These are phyloP conservation scores for Papilio elwesi DNA, from an alignment of 2,888 invertebrate species.

Conservation along the genomic window DNA sequence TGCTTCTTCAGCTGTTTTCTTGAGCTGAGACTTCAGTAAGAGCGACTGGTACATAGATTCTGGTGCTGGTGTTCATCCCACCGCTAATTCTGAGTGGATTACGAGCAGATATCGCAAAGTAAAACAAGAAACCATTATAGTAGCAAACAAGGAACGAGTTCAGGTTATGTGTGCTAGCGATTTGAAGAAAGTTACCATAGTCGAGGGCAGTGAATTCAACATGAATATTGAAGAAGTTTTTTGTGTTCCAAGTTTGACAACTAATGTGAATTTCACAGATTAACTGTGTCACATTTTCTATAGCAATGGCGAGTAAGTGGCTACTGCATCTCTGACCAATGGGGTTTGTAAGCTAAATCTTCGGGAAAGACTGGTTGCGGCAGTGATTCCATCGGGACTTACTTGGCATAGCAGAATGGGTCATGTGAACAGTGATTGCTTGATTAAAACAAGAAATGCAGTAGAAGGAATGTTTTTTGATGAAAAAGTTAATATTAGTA, in stretches of 20 bases:
- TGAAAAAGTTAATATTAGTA: constrained; percentile 23
- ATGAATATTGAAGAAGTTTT: constrained; percentile 36
- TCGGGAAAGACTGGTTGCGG: constrained; percentile 16
- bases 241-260: constrained; percentile 41
- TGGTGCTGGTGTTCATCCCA: constrained; percentile 42
- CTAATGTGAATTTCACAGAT: constrained; percentile 40
- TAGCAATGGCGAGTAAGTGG: constrained; percentile 19
- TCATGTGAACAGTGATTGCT: constrained; percentile 7
- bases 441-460: constrained; percentile 37
- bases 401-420: constrained; percentile 8
- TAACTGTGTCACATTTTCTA: constrained; percentile 34
- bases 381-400: constrained; percentile 6
- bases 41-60: constrained; percentile 43
- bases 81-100: constrained; percentile 21
- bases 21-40: constrained; percentile 40
- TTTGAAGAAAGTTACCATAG: constrained; percentile 36
- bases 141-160: constrained; percentile 40
- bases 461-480: constrained; percentile 2
- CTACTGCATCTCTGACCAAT: constrained; percentile 21
- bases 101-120: neutral
- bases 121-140: too few species aligned
- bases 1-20: constrained; percentile 43
- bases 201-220: constrained; percentile 34
- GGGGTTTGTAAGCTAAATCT: constrained; percentile 29
- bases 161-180: constrained; percentile 41